Percentiles rank a stretch among this genome's conserved stretches.
These are phyloP conservation scores for Hedychridium roseum DNA, from an alignment of 2,888 invertebrate species.

Conservation along the genomic window DNA sequence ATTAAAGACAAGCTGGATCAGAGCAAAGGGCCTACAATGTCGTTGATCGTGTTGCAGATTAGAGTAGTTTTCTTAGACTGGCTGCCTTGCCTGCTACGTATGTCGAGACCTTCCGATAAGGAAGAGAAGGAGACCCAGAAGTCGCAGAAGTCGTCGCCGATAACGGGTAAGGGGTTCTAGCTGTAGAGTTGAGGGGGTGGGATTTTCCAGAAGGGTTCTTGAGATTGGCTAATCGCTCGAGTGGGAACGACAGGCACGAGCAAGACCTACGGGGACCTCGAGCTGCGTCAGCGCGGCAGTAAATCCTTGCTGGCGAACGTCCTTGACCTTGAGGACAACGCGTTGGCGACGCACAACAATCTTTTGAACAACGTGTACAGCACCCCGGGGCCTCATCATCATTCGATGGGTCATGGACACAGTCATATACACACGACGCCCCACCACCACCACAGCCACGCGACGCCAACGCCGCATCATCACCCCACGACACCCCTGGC, in stretches of 20 bases:
- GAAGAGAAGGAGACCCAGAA: constrained; percentile 60
- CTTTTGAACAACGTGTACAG: constrained; percentile 62
- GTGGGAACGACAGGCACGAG: constrained; percentile 69
- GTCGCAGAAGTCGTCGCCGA: constrained; percentile 62
- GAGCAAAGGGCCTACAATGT: neutral
- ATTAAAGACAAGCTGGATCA: neutral
- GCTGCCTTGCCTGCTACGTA: constrained; percentile 96
- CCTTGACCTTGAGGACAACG: constrained; percentile 95
- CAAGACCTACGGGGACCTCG: constrained; percentile 80
- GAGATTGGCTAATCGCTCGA: no score
- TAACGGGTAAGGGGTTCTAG: constrained; percentile 56
- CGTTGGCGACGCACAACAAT: constrained; percentile 60
- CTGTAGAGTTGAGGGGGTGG: no score
- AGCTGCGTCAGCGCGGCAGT: constrained; percentile 90
- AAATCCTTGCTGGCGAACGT: constrained; percentile 96
- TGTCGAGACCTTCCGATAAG: constrained; percentile 77
- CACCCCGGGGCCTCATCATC: constrained; percentile 62
- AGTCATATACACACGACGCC: constrained; percentile 62
- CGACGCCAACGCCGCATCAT: constrained; percentile 55
- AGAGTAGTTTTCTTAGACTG: constrained; percentile 93
- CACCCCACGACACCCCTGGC: constrained; percentile 43
- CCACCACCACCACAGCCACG: constrained; percentile 61
- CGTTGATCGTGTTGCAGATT: constrained; percentile 69
- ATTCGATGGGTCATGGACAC: constrained; percentile 57
- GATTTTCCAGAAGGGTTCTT: no score